Base-by-base conservation (phyloP, 2,888 invertebrate genomes). In the Heteropelma amictum region DNA sequence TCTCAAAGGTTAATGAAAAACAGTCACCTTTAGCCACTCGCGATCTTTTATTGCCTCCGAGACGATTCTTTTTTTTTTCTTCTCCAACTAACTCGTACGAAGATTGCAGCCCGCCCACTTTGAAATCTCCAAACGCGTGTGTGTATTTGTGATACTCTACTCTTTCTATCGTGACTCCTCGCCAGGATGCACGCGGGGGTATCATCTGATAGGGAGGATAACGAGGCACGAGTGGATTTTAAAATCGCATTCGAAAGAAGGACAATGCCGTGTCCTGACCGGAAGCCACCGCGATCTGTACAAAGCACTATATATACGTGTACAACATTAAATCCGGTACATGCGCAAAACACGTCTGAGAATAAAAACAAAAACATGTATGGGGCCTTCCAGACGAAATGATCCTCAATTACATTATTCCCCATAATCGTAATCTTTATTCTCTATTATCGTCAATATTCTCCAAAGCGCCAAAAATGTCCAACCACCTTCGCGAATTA, bases 191-290 rank as follows among this genome's bases (percentile, higher is more conserved):
- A 70, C n/a, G n/a, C n/a, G n/a, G 69, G 76, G 82, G 51, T 68
- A 75, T 71, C 81, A 86, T 86, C 87, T 82, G 87, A 87, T 87
- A 87, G 83, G 49, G 49, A 68, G 80, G 79, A 63, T 89, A 89
- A 89, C 88, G 88, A 89, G 87, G 83, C 88, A 89, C 88, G 88
- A 88, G 86, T 85, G 85, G 84, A 87, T 88, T 88, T 88, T 88
- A 86, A 87, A 88, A 86, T 87, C 86, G n/a, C n/a, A 85, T 82
- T 83, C 60, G 26, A n/a, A n/a, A n/a, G 80, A 81, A 87, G 84
- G 85, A 88, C 88, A 88, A 88, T 88, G 87, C 86, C 81, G 63
- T 33, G 14, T 30, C 60, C 54, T 61, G 64, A 61, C 76, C 60
- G 64, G 53, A 68, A 60, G 63, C 75, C 58, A 60, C 26, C n/a